A percentile compares a stretch with the other conserved stretches of the same genome.
Conservation (phyloP, 2,797 vertebrate genomes). For the Pipistrellus kuhlii region DNA sequence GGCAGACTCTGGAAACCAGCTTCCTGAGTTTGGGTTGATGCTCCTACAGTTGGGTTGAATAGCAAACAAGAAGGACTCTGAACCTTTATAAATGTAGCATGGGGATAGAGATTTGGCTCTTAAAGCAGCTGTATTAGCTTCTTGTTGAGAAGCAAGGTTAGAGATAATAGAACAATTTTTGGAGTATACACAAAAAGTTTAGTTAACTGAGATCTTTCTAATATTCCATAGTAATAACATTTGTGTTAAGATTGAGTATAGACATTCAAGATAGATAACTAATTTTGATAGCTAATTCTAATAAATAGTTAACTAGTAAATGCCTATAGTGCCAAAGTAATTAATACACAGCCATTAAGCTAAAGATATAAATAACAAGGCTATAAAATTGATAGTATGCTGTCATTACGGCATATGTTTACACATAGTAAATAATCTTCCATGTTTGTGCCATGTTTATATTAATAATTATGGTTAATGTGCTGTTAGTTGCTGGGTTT, state of each 20-base stretch:
- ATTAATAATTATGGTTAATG: conserved; percentile 30
- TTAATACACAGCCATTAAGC: neutral
- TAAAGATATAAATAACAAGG: neutral
- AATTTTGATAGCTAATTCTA: conserved; percentile 33
- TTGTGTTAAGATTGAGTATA: neutral
- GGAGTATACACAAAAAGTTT: neutral
- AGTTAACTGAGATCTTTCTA: neutral
- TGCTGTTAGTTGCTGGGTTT: neutral
- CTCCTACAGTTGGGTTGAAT: neutral
- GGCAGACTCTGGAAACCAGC: neutral
- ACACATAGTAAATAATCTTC: neutral
- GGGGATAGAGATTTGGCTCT: neutral
- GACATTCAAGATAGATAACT: neutral
- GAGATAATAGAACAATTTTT: neutral
- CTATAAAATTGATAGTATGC: neutral
- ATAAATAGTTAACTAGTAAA: conserved; percentile 28
- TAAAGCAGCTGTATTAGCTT: neutral
- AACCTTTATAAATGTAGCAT: neutral
- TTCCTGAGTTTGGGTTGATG: neutral
- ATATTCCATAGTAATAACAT: neutral
- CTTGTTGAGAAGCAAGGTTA: neutral
- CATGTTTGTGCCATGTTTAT: neutral
- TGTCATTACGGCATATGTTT: neutral
- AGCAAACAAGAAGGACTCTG: neutral
- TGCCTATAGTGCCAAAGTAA: neutral